Evolutionary conservation across 2,113 vertebrate genomes (phyloP), one percentile per base, ranked within the genome.

Genomic region (Corydoras sp.): DNA sequence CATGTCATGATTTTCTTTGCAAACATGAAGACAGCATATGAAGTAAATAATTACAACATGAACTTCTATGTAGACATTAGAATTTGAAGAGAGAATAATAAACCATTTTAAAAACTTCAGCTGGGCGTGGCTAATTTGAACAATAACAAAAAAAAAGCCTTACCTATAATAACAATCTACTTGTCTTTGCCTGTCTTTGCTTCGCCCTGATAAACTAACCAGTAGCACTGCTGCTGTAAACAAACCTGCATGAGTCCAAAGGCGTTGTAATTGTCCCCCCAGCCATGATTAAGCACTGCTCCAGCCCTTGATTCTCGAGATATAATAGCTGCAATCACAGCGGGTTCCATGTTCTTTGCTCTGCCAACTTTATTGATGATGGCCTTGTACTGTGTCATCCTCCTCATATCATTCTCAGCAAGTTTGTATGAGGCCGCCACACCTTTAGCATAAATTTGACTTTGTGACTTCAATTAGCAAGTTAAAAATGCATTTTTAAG

Each of bases 161-260:
- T 10, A 10, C 13, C 13, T 10, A 10, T 10, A 12, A 12, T 12
- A 14, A 53, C 51, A 53, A 15, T 58, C 9, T 3, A 9, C 18
- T 58, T 58, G 56, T 58, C 56, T 18, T 24, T 24, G 18, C 15
- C 15, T 15, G 15, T 7, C 9, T 24, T 5, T 58, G 7, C 5
- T 15, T 58, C n/a, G 18, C 56, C 8, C n/a, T 58, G 10, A 58
- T 18, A 7, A 58, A 15, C 10, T n/a, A 56, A 56, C 13, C 2
- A 56, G 13, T 18, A 18, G 15, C 4, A 58, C 9, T 2, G 15
- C 9, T 35, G 65, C 61, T 62, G 58, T 29, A 24, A 12, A 55
- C 29, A 32, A 82, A 91, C 92, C 90, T 92, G 90, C 77, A 90
- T 87, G 63, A 88, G 74, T 58, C 85, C 84, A 0, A 85, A 83